Base-by-base conservation (phyloP, 1,140 invertebrate species). In the Drosophila bipectinata region DNA sequence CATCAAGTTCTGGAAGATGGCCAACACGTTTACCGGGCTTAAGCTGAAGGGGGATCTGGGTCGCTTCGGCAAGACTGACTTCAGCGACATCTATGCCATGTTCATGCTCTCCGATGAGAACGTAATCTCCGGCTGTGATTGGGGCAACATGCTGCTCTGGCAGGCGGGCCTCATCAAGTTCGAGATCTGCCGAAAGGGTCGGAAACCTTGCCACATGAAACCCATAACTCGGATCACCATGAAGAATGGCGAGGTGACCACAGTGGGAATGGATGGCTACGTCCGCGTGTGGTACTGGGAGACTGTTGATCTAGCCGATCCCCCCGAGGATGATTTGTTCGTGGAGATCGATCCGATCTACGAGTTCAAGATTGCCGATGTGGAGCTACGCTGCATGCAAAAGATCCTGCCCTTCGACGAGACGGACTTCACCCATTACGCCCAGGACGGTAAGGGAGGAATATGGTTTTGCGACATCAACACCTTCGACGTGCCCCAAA, bases 1-100 rank as follows among this genome's bases (percentile, higher is more conserved):
- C 90, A 97, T 98, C 58, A 97, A 97, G 93, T 97, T 97, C 93
- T 98, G 97, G 97, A 98, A 97, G 93, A 97, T 98, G 95, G 95
- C 95, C 0, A 89, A 94, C 73, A 98, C 97, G 0, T 98, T 98
- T 85, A 98, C 97, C 0, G 97, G 97, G 2, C 91, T 98, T 0
- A 98, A 98, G 91, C 92, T 98, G 2, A 95, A 98, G 92, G 97
- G 97, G 3, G 94, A 96, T 82, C 87, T 97, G 15, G 97, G 97
- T 4, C 94, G 96, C 89, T 98, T 98, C 93, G 97, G 97, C 1
- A 97, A 96, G 92, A 98, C 96, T 12, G 96, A 98, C 92, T 97
- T 97, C 66, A 97, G 96, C 44, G 96, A 98, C 90, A 96, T 98
- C 18, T 93, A 96, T 48, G 96, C 96, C 1, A 94, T 96, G 67